These are phyloP conservation scores for Lemur catta DNA, from an alignment of 2,797 vertebrate genomes.

Conservation along the genomic window DNA sequence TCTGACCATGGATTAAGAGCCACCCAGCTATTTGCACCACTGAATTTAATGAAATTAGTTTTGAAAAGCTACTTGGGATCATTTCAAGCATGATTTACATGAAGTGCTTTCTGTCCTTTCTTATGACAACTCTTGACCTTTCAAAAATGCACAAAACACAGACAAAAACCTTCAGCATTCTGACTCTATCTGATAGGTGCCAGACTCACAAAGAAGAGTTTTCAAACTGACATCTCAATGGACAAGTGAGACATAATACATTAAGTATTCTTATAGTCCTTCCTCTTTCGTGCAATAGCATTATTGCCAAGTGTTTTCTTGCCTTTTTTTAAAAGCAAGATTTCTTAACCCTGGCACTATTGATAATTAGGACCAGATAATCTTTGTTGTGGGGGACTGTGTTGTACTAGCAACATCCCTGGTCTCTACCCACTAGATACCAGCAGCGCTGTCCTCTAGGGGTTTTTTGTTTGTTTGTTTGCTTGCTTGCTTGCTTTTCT, in stretches of 20 bases:
- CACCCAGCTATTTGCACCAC: conserved; percentile 55
- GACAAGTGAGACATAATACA: background rate
- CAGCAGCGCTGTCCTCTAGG: background rate
- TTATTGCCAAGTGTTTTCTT: background rate
- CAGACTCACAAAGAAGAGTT: conserved; percentile 46
- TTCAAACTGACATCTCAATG: conserved; percentile 49
- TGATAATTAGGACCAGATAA: background rate
- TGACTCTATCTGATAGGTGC: conserved; percentile 47
- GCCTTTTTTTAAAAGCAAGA: background rate
- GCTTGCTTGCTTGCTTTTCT: background rate
- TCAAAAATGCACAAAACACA: conserved; percentile 67
- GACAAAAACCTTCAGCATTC: conserved; percentile 55
- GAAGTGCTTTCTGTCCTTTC: conserved; percentile 73
- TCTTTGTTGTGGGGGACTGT: background rate
- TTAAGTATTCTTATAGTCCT: background rate
- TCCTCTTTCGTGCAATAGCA: background rate
- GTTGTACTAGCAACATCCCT: background rate
- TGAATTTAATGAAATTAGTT: conserved; percentile 57
- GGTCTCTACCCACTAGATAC: background rate
- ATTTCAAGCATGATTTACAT: conserved; percentile 76
- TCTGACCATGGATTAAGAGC: conserved; percentile 35
- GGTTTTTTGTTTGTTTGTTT: background rate
- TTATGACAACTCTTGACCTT: conserved; percentile 78
- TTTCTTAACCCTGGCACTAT: background rate
- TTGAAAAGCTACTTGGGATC: conserved; percentile 75